Evolutionary conservation across 2,888 invertebrate species (phyloP), one percentile per base, ranked within the genome.

Genomic region (Acrobasis repandana): DNA sequence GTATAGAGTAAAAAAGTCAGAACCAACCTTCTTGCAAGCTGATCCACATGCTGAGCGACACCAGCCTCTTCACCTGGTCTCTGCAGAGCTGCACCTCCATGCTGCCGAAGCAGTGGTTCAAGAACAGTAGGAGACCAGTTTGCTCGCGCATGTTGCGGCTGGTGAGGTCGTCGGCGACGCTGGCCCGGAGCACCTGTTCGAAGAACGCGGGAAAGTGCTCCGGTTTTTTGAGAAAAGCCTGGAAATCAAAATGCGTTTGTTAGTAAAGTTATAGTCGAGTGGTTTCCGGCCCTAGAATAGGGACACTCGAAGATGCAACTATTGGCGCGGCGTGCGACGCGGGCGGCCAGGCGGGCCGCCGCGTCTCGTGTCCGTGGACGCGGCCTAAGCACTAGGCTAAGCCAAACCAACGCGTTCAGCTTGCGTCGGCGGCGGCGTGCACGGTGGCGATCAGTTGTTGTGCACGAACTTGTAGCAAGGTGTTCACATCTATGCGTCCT

Each of bases 61-160:
- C 97, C 6, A 99, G 93, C 62, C 96, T 93, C 84, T 97, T 97
- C 10, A 97, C 97, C 87, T 98, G 98, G 72, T 98, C 97, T 48
- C 99, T 93, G 62, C 99, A 97, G 50, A 99, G 87, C 73, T 96
- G 96, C 60, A 98, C 96, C 92, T 99, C 99, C 96, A 99, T 96
- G 72, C 98, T 98, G 77, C 98, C 98, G 78, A 99, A 99, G 80
- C 98, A 98, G 81, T 99, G 98, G 85, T 98, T 98, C 2, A 99
- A 92, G 83, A 99, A 99, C 47, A 98, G 94, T 14, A 99, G 93
- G 56, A 99, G 84, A 0, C 96, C 95, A 0, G 97, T 98, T 84
- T 98, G 97, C 80, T 99, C 99, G 38, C 94, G 93, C 74, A 92
- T 89, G 67, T 88, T 86, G 16, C 73, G 73, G 18, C 79, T 78